phyloP scores from a whole-genome alignment of 2,797 vertebrate genomes.

The Paratrypauchen microcephalus region DNA sequence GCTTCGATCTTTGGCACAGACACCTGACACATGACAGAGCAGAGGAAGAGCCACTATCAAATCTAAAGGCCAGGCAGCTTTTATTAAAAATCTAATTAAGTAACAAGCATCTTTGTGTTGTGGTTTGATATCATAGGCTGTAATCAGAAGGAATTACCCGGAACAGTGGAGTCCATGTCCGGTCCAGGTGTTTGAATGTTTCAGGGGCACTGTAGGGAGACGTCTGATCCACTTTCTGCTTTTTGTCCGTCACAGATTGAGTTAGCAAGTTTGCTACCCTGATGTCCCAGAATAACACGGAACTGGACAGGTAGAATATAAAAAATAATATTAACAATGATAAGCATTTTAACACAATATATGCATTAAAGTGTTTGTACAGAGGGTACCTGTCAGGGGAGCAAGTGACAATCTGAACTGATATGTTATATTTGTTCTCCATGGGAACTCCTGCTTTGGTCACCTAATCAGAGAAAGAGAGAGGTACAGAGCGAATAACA shows the following conservation, averaged over 20 bases:
- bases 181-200: constrained; percentile 83
- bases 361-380: not conserved
- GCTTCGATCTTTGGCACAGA: constrained; percentile 73
- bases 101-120: constrained; percentile 9
- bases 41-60: constrained; percentile 15
- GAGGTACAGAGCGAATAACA: constrained; percentile 26
- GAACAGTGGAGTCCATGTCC: constrained; percentile 87
- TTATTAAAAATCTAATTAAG: constrained; percentile 13
- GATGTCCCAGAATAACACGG: constrained; percentile 89
- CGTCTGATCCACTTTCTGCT: constrained; percentile 63
- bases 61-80: constrained; percentile 11
- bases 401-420: constrained; percentile 85
- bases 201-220: constrained; percentile 61
- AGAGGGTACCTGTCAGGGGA: constrained; percentile 85
- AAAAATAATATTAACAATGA: not conserved
- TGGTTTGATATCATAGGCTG: constrained; percentile 6
- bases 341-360: not conserved
- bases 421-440: constrained; percentile 79
- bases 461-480: constrained; percentile 74
- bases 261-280: constrained; percentile 59
- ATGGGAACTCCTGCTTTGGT: constrained; percentile 74
- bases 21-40: constrained; percentile 72
- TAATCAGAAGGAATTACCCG: constrained; percentile 69
- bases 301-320: constrained; percentile 59
- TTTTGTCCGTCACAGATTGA: constrained; percentile 52